A percentile compares a stretch with the other conserved stretches of the same genome.
phyloP scores from a whole-genome alignment of 1,140 invertebrate species.

The Macrobrachium rosenbergii region DNA sequence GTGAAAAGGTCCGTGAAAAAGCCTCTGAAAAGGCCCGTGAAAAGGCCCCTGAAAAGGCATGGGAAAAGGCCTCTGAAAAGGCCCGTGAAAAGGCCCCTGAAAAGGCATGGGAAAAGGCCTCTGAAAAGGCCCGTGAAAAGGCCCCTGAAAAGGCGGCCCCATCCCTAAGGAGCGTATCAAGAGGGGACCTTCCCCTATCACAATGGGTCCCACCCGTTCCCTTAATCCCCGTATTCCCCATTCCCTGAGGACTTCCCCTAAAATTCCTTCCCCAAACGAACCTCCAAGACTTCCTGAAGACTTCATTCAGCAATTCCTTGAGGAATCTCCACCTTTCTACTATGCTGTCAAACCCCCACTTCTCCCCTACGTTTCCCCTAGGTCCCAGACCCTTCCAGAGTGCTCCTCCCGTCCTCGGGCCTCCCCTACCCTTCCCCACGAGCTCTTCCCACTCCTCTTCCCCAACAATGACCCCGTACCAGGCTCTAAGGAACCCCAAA shows the following conservation, averaged over 20 bases:
- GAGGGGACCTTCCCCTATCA: background rate
- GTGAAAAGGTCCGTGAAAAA: no score
- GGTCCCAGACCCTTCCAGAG: background rate
- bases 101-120: no score
- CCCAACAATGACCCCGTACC: background rate
- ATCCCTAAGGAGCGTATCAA: no score
- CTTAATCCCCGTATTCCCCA: background rate
- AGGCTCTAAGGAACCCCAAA: background rate
- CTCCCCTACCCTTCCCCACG: background rate
- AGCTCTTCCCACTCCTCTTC: slow-evolving; percentile 3
- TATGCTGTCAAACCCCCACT: background rate
- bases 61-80: no score
- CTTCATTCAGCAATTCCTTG: background rate
- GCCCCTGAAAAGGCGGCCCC: no score
- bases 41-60: no score
- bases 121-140: no score
- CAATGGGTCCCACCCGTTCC: background rate
- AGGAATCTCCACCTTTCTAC: background rate
- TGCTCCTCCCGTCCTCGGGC: background rate
- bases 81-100: no score
- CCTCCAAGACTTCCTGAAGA: no score
- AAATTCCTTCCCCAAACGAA: background rate
- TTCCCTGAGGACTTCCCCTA: background rate
- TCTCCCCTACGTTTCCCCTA: background rate
- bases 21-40: no score